phyloP scores from a whole-genome alignment of 2,113 vertebrate species.

The Charina bottae region DNA sequence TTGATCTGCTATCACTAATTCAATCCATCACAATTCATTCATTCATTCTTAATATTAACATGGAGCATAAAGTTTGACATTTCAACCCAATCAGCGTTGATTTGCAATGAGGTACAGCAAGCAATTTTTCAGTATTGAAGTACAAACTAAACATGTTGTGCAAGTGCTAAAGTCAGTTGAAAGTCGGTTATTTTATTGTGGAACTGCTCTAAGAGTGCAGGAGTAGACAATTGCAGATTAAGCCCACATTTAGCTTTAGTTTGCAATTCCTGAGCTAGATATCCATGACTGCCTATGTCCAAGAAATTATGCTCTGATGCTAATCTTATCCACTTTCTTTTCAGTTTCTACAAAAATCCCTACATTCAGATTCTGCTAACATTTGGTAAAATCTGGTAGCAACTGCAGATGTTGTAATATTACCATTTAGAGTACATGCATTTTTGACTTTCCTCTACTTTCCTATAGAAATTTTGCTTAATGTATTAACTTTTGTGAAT shows the following conservation, averaged over 20 bases:
- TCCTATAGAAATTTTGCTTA: background rate
- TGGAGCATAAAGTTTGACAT: background rate
- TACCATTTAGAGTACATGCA: background rate
- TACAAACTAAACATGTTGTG: background rate
- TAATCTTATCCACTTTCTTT: too few relatives aligned
- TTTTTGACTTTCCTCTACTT: background rate
- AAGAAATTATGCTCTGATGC: too few relatives aligned
- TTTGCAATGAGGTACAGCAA: background rate
- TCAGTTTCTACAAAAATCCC: too few relatives aligned
- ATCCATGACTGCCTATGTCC: too few relatives aligned
- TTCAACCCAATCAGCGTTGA: background rate
- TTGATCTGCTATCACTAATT: background rate
- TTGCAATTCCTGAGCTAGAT: too few relatives aligned
- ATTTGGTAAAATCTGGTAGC: background rate
- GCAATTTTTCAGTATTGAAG: background rate
- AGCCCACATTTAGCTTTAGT: background rate
- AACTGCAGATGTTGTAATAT: background rate
- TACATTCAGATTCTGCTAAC: too few relatives aligned
- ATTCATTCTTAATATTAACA: background rate
- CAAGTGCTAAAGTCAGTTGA: background rate
- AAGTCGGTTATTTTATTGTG: background rate
- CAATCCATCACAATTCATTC: too few relatives aligned
- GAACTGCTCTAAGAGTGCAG: background rate
- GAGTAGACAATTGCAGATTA: background rate
- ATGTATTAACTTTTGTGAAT: background rate